A percentile compares a stretch with the other conserved stretches of the same genome.
Evolutionary conservation across 2,888 invertebrate genomes (phyloP).

Genomic region (Syrista parreyssii): DNA sequence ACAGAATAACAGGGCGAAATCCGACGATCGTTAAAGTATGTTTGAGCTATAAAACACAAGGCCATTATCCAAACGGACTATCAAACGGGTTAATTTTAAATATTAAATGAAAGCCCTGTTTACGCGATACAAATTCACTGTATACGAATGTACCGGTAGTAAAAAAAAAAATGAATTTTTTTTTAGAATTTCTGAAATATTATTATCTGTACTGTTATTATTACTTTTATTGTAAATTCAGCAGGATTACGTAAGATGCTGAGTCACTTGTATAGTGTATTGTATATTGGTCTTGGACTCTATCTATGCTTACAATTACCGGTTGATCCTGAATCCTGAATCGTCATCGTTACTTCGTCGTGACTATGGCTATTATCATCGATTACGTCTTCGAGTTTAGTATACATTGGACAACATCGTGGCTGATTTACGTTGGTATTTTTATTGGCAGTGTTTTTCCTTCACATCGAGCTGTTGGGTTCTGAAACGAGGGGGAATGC

Average conservation of each 20-base stretch:
- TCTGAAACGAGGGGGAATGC: background rate
- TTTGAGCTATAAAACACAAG: background rate
- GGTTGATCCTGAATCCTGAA: constrained; percentile 17
- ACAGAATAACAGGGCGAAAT: background rate
- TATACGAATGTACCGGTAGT: background rate
- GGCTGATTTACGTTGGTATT: background rate
- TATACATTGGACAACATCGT: background rate
- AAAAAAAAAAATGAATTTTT: background rate
- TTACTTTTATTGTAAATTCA: background rate
- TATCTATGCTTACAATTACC: constrained; percentile 1
- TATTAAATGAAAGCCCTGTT: background rate
- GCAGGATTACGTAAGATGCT: background rate
- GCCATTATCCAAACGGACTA: background rate
- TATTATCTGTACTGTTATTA: background rate
- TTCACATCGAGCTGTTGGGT: background rate
- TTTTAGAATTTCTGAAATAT: background rate
- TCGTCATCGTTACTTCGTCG: constrained; percentile 14
- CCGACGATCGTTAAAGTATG: background rate
- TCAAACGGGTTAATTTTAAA: background rate
- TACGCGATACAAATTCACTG: background rate
- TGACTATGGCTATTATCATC: background rate
- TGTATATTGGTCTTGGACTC: background rate
- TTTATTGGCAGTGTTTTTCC: background rate
- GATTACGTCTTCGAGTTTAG: constrained; percentile 7
- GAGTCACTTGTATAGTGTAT: background rate